Percentiles rank a stretch among this genome's conserved stretches.
These are phyloP conservation scores for Macrotis lagotis DNA, from an alignment of 2,113 vertebrate genomes.

Conservation along the genomic window DNA sequence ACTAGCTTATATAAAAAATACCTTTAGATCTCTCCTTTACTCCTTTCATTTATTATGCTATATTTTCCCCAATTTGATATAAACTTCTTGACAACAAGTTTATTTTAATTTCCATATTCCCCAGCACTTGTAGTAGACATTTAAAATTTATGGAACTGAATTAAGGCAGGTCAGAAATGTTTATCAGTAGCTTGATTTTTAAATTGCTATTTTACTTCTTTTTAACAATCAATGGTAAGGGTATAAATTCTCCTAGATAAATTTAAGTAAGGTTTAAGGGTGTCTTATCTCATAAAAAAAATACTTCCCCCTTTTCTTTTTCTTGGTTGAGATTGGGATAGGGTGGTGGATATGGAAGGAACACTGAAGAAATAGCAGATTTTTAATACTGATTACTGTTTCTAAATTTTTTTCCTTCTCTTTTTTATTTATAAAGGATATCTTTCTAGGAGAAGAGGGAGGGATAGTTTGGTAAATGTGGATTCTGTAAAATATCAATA, in stretches of 20 bases:
- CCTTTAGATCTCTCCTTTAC: neutral
- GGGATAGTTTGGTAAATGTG: neutral
- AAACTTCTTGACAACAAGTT: neutral
- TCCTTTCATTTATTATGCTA: neutral
- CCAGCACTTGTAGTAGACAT: neutral
- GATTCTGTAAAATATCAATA: neutral
- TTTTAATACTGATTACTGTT: neutral
- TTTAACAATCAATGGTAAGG: neutral
- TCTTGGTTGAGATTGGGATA: neutral
- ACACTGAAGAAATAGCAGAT: neutral
- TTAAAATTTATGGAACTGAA: neutral
- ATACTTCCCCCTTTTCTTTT: neutral
- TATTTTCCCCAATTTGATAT: neutral
- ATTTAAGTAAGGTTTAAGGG: neutral
- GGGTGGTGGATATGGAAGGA: neutral
- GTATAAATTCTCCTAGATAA: neutral
- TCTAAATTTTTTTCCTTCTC: neutral
- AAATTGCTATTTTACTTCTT: neutral
- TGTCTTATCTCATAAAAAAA: neutral
- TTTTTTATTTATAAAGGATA: neutral
- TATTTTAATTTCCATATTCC: neutral
- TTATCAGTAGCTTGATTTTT: neutral
- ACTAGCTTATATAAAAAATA: neutral
- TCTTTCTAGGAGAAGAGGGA: neutral
- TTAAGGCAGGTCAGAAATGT: neutral